phyloP scores from a whole-genome alignment of 2,113 vertebrate genomes.

The Alligator sinensis region DNA sequence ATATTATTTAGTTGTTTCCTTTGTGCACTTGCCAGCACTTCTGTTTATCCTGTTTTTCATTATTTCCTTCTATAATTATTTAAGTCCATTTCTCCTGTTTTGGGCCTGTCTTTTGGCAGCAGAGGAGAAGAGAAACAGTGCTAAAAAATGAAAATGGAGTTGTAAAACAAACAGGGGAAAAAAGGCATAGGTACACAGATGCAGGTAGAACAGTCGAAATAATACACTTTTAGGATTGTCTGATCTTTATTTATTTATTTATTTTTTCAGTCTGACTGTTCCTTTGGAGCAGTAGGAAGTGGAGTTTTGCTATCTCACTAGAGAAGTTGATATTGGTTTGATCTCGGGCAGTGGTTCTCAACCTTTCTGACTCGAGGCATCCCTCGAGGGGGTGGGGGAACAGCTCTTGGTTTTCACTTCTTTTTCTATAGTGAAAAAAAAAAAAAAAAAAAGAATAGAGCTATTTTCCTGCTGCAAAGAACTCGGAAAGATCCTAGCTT shows the following conservation, averaged over 20 bases:
- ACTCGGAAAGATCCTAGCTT: too few relatives aligned
- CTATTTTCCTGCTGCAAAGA: too few relatives aligned
- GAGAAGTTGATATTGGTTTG: neutral
- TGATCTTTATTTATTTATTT: too few relatives aligned
- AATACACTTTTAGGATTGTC: neutral
- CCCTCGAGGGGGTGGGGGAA: too few relatives aligned
- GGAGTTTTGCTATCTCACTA: neutral
- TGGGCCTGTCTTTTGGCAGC: too few relatives aligned
- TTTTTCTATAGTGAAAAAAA: too few relatives aligned
- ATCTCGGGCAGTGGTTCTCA: neutral
- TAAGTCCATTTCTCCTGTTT: neutral
- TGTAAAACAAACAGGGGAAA: neutral
- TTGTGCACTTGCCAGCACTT: neutral
- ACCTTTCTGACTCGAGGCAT: too few relatives aligned
- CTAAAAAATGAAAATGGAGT: neutral
- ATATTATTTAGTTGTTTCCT: neutral
- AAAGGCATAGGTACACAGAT: neutral
- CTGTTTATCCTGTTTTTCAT: constrained; percentile 11
- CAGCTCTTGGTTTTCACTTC: too few relatives aligned
- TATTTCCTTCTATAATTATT: constrained; percentile 11
- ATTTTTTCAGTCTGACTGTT: neutral
- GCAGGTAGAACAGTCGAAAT: neutral
- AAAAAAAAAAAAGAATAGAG: too few relatives aligned
- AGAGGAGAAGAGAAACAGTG: rapidly evolving
- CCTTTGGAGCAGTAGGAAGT: neutral